Evolutionary conservation across 2,888 invertebrate species (phyloP).

Genomic region (Morpho deidamia): DNA sequence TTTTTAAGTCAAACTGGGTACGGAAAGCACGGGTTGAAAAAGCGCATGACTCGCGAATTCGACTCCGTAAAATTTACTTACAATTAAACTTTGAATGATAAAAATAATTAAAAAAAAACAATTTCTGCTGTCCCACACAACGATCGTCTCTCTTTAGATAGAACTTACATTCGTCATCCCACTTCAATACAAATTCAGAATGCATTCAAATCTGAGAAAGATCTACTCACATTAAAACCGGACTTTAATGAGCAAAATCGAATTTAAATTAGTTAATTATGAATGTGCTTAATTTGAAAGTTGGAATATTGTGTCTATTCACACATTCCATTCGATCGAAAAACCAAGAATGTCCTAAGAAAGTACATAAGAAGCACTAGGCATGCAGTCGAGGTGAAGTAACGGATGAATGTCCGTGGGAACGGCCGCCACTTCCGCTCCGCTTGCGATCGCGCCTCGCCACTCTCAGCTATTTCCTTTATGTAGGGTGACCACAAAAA

Average conservation of each 20-base stretch:
- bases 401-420: conserved; percentile 77
- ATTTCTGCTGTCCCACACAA: no score
- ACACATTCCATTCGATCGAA: conserved; percentile 9
- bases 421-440: conserved; percentile 74
- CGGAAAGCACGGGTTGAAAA: no score
- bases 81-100: no score
- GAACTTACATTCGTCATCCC: no score
- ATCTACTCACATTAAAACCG: not conserved
- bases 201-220: no score
- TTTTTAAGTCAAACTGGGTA: no score
- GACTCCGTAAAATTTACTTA: no score
- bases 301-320: not conserved
- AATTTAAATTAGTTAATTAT: not conserved
- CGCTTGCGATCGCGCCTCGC: conserved; percentile 53
- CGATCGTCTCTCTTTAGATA: no score
- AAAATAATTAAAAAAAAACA: no score
- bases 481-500: conserved; percentile 54
- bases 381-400: conserved; percentile 55
- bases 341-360: conserved; percentile 33
- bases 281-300: not conserved
- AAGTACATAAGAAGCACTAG: conserved; percentile 26
- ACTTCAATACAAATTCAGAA: no score
- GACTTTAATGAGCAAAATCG: not conserved
- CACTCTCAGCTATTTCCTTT: conserved; percentile 73
- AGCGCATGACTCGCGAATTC: no score